A percentile compares a stretch with the other conserved stretches of the same genome.
Evolutionary conservation across 2,888 invertebrate species (phyloP).

Genomic region (Lobophora halterata): DNA sequence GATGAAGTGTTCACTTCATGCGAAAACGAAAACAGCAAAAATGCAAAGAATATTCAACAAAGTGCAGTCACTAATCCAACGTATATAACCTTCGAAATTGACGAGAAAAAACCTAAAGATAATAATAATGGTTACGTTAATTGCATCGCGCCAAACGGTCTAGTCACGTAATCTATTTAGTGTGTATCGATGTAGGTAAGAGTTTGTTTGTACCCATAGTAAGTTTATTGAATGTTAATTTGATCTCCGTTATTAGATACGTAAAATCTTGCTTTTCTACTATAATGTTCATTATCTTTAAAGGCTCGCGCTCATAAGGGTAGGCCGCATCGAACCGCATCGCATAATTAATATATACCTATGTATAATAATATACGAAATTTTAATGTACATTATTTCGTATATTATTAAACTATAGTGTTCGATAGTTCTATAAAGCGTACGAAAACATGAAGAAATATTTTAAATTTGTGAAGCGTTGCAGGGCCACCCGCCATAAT

Average conservation of each 20-base stretch:
- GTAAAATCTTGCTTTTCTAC: neutral
- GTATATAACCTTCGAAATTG: slow-evolving; percentile 61
- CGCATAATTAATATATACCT: too few species aligned
- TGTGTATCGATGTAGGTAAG: slow-evolving; percentile 24
- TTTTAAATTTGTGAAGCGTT: too few species aligned
- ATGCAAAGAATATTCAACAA: slow-evolving; percentile 55
- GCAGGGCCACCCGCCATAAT: too few species aligned
- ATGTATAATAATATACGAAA: too few species aligned
- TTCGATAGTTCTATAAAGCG: too few species aligned
- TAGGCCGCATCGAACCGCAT: too few species aligned
- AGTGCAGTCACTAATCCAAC: slow-evolving; percentile 66
- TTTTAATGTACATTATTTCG: too few species aligned
- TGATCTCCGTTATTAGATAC: slow-evolving; percentile 14
- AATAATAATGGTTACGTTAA: slow-evolving; percentile 54
- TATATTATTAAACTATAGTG: too few species aligned
- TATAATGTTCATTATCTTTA: too few species aligned
- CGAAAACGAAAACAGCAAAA: slow-evolving; percentile 42
- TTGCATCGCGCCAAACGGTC: slow-evolving; percentile 66
- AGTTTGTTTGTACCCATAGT: slow-evolving; percentile 9
- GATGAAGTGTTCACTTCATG: slow-evolving; percentile 64
- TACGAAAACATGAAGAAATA: too few species aligned
- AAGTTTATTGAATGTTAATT: slow-evolving; percentile 10
- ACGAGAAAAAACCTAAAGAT: slow-evolving; percentile 64
- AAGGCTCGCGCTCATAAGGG: too few species aligned
- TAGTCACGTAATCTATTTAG: slow-evolving; percentile 63